Conservation (phyloP, 2,113 vertebrate genomes). For the Andinoacara biseriatus region DNA sequence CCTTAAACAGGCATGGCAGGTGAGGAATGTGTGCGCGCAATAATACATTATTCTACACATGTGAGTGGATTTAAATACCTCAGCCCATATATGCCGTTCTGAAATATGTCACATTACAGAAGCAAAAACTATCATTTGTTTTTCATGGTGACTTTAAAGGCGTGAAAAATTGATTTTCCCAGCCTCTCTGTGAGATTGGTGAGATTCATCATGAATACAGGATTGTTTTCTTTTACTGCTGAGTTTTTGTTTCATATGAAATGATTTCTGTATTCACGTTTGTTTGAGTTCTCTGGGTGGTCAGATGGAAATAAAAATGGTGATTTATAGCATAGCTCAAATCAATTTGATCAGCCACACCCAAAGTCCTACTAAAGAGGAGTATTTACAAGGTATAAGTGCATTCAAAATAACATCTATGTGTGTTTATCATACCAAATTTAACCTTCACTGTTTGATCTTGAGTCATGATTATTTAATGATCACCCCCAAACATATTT, state of each 20-base stretch:
- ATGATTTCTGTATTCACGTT: not conserved
- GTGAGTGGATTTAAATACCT: not conserved
- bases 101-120: not conserved
- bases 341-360: not conserved
- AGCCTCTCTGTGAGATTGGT: not conserved
- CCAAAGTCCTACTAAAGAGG: not conserved
- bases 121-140: not conserved
- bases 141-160: not conserved
- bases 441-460: no score
- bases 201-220: not conserved
- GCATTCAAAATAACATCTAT: not conserved
- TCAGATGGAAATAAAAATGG: not conserved
- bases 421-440: not conserved
- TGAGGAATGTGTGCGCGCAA: not conserved
- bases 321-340: not conserved
- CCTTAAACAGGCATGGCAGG: no score
- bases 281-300: not conserved
- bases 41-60: not conserved
- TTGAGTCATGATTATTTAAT: not conserved
- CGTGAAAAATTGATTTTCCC: not conserved
- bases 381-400: not conserved
- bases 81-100: fast-evolving
- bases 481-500: not conserved
- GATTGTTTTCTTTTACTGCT: not conserved
- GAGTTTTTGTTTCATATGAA: not conserved